A percentile compares a stretch with the other conserved stretches of the same genome.
Evolutionary conservation across 2,888 invertebrate species (phyloP).

Genomic region (Pinctada fucata): DNA sequence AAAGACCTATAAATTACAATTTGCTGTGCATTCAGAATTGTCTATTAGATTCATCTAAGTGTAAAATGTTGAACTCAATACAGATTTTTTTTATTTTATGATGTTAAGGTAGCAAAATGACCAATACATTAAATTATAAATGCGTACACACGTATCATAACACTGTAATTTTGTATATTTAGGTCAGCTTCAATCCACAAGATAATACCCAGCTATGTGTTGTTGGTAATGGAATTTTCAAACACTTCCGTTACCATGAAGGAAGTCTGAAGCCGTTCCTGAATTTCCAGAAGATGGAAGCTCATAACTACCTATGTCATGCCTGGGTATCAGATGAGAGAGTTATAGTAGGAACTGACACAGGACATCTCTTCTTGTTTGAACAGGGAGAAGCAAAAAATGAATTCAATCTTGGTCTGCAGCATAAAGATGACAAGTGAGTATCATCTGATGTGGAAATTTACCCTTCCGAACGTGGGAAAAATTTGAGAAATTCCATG

Average conservation of each 20-base stretch:
- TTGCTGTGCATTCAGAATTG: too few relatives aligned
- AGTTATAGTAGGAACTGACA: constrained; percentile 88
- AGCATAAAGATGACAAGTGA: constrained; percentile 60
- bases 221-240: constrained; percentile 83
- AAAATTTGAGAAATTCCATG: too few relatives aligned
- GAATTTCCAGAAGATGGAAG: constrained; percentile 89
- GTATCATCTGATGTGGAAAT: background rate
- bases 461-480: too few relatives aligned
- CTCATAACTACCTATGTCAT: constrained; percentile 85
- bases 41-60: too few relatives aligned
- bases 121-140: too few relatives aligned
- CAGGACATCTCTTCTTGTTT: constrained; percentile 86
- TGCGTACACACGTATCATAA: too few relatives aligned
- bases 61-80: too few relatives aligned
- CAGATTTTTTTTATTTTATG: too few relatives aligned
- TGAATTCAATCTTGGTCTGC: constrained; percentile 70
- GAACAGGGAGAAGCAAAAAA: constrained; percentile 89
- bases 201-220: constrained; percentile 87
- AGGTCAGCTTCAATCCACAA: constrained; percentile 88
- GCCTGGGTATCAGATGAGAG: constrained; percentile 91
- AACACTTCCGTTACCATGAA: constrained; percentile 87
- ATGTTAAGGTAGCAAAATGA: too few relatives aligned
- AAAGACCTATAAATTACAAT: too few relatives aligned
- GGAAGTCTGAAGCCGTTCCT: constrained; percentile 87
- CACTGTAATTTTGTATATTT: constrained; percentile 39